These are phyloP conservation scores for Trididemnum clinides DNA, from an alignment of 23 tunicate genomes.

Conservation along the genomic window DNA sequence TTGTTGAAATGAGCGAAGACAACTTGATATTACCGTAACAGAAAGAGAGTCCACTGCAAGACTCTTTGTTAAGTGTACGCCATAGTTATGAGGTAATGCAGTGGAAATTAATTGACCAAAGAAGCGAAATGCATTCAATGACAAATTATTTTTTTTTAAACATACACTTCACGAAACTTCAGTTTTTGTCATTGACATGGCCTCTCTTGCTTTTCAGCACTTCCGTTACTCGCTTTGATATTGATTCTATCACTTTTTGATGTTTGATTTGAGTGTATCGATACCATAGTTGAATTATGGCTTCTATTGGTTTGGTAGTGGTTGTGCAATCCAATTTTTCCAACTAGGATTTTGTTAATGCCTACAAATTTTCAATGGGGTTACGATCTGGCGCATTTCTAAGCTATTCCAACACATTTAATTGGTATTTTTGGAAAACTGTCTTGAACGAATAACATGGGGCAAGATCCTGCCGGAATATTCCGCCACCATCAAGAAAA, in stretches of 20 bases:
- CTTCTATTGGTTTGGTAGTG: not conserved
- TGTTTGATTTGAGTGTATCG: conserved; percentile 1
- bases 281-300: not conserved
- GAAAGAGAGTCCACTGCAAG: too few relatives aligned
- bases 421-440: not conserved
- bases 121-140: not conserved
- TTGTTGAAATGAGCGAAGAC: too few relatives aligned
- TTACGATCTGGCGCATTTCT: conserved; percentile 16
- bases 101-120: too few relatives aligned
- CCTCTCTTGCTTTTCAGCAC: conserved; percentile 2
- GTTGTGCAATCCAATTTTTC: conserved; percentile 32
- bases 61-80: too few relatives aligned
- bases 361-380: conserved; percentile 25
- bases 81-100: too few relatives aligned
- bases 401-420: conserved; percentile 10
- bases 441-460: not conserved
- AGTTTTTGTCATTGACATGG: not conserved
- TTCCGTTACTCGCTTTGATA: not conserved
- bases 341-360: conserved; percentile 8
- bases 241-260: conserved; percentile 5
- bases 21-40: too few relatives aligned
- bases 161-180: not conserved
- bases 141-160: not conserved
- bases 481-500: conserved; percentile 12
- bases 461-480: conserved; percentile 16